These are phyloP conservation scores for Ciconia maguari DNA, from an alignment of 2,113 vertebrate species.

Conservation along the genomic window DNA sequence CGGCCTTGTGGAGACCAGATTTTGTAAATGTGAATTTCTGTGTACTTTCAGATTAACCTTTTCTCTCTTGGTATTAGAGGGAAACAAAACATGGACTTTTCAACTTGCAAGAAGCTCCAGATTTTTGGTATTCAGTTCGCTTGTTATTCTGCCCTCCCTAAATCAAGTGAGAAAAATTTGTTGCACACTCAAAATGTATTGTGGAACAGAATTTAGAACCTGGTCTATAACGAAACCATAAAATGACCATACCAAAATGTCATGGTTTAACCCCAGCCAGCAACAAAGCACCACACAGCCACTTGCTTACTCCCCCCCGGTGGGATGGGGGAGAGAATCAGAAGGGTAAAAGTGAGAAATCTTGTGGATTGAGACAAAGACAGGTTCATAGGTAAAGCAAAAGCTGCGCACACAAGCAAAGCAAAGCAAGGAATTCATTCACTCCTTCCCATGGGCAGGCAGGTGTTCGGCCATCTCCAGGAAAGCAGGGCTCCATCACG, in stretches of 20 bases:
- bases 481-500: too few species aligned
- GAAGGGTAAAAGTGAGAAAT: too few species aligned
- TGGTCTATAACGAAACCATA: not conserved
- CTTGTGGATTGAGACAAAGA: too few species aligned
- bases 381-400: too few species aligned
- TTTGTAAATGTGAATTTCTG: slow-evolving; percentile 22
- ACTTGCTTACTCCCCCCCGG: too few species aligned
- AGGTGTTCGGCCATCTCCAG: too few species aligned
- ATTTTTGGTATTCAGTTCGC: not conserved
- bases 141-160: not conserved
- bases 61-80: not conserved
- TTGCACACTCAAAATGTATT: not conserved
- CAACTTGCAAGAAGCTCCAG: not conserved
- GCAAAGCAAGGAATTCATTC: too few species aligned
- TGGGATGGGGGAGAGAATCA: too few species aligned
- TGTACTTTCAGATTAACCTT: slow-evolving; percentile 31
- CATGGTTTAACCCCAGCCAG: too few species aligned
- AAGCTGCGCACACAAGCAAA: too few species aligned
- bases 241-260: not conserved
- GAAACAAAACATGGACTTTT: not conserved
- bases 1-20: not conserved
- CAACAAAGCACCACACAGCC: too few species aligned
- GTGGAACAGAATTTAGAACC: not conserved
- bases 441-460: too few species aligned
- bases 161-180: not conserved